These are phyloP conservation scores for Drosophila biarmipes DNA, from an alignment of 1,140 invertebrate genomes.

Conservation along the genomic window DNA sequence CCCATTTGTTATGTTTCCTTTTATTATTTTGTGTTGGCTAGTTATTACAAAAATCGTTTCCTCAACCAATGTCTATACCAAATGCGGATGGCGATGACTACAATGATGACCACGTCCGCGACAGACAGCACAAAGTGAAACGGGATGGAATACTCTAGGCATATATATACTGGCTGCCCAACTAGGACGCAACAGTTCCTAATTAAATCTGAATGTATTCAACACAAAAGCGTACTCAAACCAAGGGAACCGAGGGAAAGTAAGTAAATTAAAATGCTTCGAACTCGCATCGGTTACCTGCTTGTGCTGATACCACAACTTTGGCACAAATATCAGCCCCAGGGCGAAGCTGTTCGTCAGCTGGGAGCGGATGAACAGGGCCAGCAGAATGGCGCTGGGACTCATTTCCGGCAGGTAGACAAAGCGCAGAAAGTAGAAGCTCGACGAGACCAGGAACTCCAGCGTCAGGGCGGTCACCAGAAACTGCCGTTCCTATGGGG, in stretches of 20 bases:
- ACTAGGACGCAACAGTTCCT: constrained; percentile 44
- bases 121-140: constrained; percentile 48
- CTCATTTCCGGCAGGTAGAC: constrained; percentile 87
- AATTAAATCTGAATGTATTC: constrained; percentile 35
- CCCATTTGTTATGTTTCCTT: neutral
- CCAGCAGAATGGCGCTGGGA: constrained; percentile 89
- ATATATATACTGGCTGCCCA: constrained; percentile 33
- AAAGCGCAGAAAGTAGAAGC: constrained; percentile 89
- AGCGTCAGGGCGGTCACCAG: constrained; percentile 90
- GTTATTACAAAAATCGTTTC: constrained; percentile 78
- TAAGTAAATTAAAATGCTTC: constrained; percentile 30
- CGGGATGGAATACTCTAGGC: constrained; percentile 27
- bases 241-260: constrained; percentile 9
- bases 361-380: constrained; percentile 90
- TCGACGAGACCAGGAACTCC: constrained; percentile 90
- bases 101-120: constrained; percentile 36
- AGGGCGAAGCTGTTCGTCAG: constrained; percentile 91
- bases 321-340: constrained; percentile 91
- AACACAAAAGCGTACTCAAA: constrained; percentile 31
- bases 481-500: constrained; percentile 89
- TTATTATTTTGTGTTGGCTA: constrained; percentile 16
- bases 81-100: constrained; percentile 51
- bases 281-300: constrained; percentile 83
- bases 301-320: constrained; percentile 91
- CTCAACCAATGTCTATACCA: constrained; percentile 73